A percentile compares a stretch with the other conserved stretches of the same genome.
These are phyloP conservation scores for Dynastes maya DNA, from an alignment of 2,888 invertebrate genomes.

Conservation along the genomic window DNA sequence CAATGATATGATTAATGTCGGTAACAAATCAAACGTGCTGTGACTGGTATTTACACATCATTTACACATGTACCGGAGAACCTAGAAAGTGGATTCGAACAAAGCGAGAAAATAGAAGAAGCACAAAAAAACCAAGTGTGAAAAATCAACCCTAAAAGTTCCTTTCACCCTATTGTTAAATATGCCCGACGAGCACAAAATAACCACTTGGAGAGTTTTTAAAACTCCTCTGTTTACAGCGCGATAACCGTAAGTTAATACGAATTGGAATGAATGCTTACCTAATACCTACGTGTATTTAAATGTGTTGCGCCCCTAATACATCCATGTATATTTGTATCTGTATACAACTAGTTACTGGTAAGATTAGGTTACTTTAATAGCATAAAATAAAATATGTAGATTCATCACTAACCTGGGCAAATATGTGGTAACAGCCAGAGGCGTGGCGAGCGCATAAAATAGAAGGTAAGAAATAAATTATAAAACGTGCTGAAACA, in stretches of 20 bases:
- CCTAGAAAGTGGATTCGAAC: slow-evolving; percentile 28
- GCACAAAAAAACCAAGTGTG: slow-evolving; percentile 59
- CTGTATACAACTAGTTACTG: no score
- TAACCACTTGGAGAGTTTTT: slow-evolving; percentile 59
- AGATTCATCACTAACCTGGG: no score
- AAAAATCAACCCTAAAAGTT: slow-evolving; percentile 63
- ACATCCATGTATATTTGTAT: no score
- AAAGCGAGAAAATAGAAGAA: slow-evolving; percentile 28
- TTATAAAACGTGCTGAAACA: no score
- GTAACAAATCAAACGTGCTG: slow-evolving; percentile 60
- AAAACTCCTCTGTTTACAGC: slow-evolving; percentile 20
- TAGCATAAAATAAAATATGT: no score
- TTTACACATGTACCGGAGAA: slow-evolving; percentile 58
- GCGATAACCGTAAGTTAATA: slow-evolving; percentile 24
- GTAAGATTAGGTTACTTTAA: no score
- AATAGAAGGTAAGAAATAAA: no score
- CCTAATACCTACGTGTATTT: not conserved
- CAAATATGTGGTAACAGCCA: no score
- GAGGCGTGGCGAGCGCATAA: no score
- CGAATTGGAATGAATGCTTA: not conserved
- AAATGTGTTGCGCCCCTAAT: not conserved
- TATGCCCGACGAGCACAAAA: slow-evolving; percentile 59
- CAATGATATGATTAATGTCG: slow-evolving; percentile 59
- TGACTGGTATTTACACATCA: slow-evolving; percentile 62
- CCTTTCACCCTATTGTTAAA: slow-evolving; percentile 57